phyloP scores from a whole-genome alignment of 2,113 vertebrate genomes.

The Heliornis fulica region DNA sequence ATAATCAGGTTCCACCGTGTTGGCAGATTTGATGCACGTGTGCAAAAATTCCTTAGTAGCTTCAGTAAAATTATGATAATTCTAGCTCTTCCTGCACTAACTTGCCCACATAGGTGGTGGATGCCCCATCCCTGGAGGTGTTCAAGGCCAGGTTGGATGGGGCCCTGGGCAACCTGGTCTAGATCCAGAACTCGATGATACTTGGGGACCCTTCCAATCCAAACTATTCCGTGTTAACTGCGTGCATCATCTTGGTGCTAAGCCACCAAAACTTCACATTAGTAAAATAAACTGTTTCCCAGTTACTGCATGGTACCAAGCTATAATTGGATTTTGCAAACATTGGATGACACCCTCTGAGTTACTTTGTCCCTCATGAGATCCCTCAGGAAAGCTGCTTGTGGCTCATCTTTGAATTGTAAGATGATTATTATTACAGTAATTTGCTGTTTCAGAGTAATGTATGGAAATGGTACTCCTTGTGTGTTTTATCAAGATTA shows the following conservation, averaged over 20 bases:
- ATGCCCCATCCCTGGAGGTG: no score
- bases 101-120: no score
- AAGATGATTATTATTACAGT: background rate
- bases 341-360: background rate
- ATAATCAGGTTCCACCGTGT: background rate
- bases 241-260: background rate
- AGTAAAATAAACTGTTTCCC: background rate
- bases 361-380: background rate
- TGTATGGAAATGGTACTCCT: background rate
- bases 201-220: no score
- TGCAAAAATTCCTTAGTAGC: background rate
- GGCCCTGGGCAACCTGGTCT: no score
- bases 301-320: background rate
- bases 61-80: background rate
- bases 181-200: no score
- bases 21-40: rapidly evolving
- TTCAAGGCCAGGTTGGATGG: no score
- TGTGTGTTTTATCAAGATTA: background rate
- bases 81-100: background rate
- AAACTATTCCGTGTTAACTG: no score
- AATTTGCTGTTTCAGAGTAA: background rate
- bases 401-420: background rate
- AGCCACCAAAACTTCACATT: background rate
- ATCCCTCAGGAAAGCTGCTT: background rate
- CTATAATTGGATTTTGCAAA: background rate